These are phyloP conservation scores for Cyprinodon tularosa DNA, from an alignment of 2,113 vertebrate species.

Conservation along the genomic window DNA sequence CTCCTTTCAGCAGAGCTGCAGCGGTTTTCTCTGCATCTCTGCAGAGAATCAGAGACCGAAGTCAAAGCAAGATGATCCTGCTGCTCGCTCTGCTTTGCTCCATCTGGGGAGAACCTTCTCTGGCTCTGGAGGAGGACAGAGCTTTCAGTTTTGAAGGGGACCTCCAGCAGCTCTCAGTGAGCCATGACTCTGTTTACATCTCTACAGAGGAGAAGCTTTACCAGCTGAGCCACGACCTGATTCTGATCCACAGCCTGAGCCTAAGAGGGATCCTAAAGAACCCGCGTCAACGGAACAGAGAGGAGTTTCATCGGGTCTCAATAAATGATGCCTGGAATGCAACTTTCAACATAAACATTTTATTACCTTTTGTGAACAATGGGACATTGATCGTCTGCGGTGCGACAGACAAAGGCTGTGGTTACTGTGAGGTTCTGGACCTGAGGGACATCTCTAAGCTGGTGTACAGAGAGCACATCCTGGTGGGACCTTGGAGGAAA, in stretches of 20 bases:
- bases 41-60: not conserved
- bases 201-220: constrained; percentile 83
- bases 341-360: constrained; percentile 58
- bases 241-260: constrained; percentile 14
- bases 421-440: constrained; percentile 82
- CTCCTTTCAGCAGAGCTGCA: not conserved
- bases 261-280: constrained; percentile 2
- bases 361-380: constrained; percentile 80
- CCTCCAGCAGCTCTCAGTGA: not conserved
- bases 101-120: constrained; percentile 18
- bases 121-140: not conserved
- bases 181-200: constrained; percentile 51
- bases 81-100: constrained; percentile 31
- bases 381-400: constrained; percentile 83
- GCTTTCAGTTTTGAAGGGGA: constrained; percentile 20
- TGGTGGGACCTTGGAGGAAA: constrained; percentile 70
- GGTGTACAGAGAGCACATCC: constrained; percentile 51
- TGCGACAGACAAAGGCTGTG: constrained; percentile 50
- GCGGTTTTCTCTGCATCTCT: not conserved
- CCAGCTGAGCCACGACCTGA: constrained; percentile 80
- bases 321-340: not conserved
- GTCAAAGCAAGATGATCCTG: constrained; percentile 40
- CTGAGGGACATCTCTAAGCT: constrained; percentile 68
- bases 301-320: constrained; percentile 27
- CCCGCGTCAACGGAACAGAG: rapidly evolving